Percentiles rank a stretch among this genome's conserved stretches.
phyloP scores from a whole-genome alignment of 2,797 vertebrate species.

The Jordanella pulchra region DNA sequence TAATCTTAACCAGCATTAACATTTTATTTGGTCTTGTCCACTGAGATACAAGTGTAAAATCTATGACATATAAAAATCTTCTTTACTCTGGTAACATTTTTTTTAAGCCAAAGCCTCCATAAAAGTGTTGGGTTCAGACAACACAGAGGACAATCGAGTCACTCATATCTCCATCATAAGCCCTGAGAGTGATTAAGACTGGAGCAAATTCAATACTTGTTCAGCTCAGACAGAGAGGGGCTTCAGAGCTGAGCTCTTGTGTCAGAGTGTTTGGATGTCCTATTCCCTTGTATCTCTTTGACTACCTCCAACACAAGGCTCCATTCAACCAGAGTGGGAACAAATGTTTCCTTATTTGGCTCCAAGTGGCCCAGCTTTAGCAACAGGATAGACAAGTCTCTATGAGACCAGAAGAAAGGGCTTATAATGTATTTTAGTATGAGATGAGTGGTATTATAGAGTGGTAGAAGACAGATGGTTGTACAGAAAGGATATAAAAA shows the following conservation, averaged over 20 bases:
- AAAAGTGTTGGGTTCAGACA: constrained; percentile 42
- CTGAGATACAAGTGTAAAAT: constrained; percentile 11
- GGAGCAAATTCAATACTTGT: constrained; percentile 73
- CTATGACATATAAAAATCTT: not conserved
- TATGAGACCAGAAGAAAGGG: constrained; percentile 38
- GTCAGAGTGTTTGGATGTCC: constrained; percentile 77
- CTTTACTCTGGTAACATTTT: constrained; percentile 40
- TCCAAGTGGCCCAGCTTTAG: constrained; percentile 66
- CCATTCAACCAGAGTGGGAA: constrained; percentile 88
- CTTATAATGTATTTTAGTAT: constrained; percentile 19
- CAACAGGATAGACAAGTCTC: constrained; percentile 48
- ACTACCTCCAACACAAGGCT: constrained; percentile 86
- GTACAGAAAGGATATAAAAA: constrained; percentile 22
- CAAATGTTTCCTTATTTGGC: constrained; percentile 92
- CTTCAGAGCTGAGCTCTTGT: constrained; percentile 74
- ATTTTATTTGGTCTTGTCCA: not conserved
- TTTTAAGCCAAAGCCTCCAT: constrained; percentile 41
- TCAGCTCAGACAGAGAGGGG: constrained; percentile 71
- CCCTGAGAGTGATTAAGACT: constrained; percentile 72
- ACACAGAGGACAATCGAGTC: constrained; percentile 69
- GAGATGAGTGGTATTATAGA: constrained; percentile 23
- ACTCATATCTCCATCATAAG: constrained; percentile 71
- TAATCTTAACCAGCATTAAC: constrained; percentile 12
- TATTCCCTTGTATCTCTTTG: constrained; percentile 80
- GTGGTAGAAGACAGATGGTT: not conserved